Evolutionary conservation across 64 coral and sea anemone genomes (phyloP).

Genomic region (Montipora capricornis): DNA sequence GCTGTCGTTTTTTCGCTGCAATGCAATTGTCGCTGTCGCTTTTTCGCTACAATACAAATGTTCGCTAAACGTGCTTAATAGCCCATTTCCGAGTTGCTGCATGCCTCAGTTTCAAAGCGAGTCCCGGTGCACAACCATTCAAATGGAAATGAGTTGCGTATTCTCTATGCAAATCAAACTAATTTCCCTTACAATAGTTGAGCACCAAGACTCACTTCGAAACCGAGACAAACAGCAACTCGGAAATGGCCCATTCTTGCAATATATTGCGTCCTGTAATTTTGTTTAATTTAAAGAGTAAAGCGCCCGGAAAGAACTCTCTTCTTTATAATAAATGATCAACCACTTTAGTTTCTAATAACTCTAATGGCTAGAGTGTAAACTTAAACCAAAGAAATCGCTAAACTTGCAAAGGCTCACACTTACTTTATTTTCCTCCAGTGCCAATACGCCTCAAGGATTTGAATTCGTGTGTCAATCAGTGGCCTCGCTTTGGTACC

Average conservation of each 20-base stretch:
- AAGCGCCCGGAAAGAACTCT: constrained; percentile 1
- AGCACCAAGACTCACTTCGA: no score
- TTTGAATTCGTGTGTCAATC: constrained; percentile 6
- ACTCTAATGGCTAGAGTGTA: not conserved
- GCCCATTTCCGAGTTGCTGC: no score
- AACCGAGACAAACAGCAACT: no score
- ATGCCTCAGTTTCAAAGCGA: no score
- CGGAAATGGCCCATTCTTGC: no score
- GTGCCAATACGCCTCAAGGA: constrained; percentile 1
- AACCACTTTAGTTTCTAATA: not conserved
- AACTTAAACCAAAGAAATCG: constrained; percentile 19
- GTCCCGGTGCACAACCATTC: no score
- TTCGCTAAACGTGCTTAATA: not conserved
- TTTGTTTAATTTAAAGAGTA: constrained; percentile 41
- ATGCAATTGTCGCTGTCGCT: constrained; percentile 16
- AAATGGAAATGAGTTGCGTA: no score
- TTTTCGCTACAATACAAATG: constrained; percentile 39
- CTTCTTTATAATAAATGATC: not conserved
- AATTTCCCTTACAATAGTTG: no score
- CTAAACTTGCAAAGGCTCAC: constrained; percentile 45
- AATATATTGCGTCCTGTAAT: not conserved
- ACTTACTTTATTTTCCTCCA: constrained; percentile 20
- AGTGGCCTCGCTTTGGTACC: constrained; percentile 43
- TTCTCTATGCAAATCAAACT: no score
- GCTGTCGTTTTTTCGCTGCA: no score